Evolutionary conservation across 2,113 vertebrate genomes (phyloP), one percentile per base, ranked within the genome.

Genomic region (Larimichthys polyactis): DNA sequence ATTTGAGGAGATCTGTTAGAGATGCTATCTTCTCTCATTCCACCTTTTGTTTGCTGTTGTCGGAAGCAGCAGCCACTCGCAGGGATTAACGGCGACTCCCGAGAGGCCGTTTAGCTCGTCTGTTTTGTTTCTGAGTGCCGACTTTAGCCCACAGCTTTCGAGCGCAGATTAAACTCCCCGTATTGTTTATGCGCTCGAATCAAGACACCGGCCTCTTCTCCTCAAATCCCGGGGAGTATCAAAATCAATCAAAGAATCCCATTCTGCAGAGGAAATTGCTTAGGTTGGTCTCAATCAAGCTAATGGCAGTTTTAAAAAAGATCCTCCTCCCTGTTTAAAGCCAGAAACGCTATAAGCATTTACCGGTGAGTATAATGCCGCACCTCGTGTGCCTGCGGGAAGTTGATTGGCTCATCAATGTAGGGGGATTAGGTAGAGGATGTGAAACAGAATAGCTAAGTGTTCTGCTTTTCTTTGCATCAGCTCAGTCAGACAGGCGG

Each of bases 401-500:
- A 85, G 90, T 59, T 91, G 90, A 92, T 93, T 92, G 89, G 81
- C 87, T 93, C 86, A 89, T 93, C 91, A 87, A 52, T 75, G 88
- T 2, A 1, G 82, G 58, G 7, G 88, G 92, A 88, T 87, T 89
- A 86, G 71, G n/a, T 57, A 24, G 81, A 77, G 89, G 88, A 89
- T 81, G 89, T 87, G 82, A 86, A 82, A 74, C 59, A 71, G 81
- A 82, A 88, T 71, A 57, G 75, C 70, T 75, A 52, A 81, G 81
- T 59, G 75, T 76, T 88, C 40, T 68, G 80, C 74, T 81, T 0
- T 27, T 65, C 80, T 87, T 60, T 71, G 70, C 73, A 71, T 83
- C 73, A 27, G 82, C 58, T 75, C 62, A 70, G 58, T 54, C 70
- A 72, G 59, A 71, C 74, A 73, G n/a, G 62, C 79, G 36, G 36